Evolutionary conservation across 2,113 vertebrate genomes (phyloP).

Genomic region (Meriones unguiculatus): DNA sequence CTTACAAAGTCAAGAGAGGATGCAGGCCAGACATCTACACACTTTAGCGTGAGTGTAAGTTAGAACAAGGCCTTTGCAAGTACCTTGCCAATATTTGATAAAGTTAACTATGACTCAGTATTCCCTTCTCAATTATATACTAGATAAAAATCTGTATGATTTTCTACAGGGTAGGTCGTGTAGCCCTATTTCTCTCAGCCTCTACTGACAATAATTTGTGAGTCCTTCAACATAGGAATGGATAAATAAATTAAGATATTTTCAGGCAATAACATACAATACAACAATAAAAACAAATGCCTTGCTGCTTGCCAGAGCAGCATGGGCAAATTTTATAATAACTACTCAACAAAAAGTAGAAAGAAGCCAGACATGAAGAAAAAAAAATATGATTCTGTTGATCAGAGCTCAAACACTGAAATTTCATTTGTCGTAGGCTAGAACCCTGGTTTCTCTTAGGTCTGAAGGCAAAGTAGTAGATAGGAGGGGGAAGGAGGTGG

Average conservation of each 20-base stretch:
- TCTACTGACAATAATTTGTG: neutral
- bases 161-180: neutral
- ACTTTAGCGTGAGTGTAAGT: neutral
- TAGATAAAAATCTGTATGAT: neutral
- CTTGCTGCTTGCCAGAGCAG: neutral
- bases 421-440: neutral
- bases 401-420: neutral
- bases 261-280: neutral
- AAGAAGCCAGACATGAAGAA: neutral
- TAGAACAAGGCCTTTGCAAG: neutral
- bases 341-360: neutral
- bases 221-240: neutral
- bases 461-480: neutral
- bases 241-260: neutral
- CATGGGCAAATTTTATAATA: neutral
- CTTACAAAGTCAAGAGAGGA: neutral
- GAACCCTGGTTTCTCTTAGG: neutral
- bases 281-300: neutral
- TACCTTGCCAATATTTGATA: neutral
- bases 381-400: neutral
- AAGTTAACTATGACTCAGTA: neutral
- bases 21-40: neutral
- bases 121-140: conserved; percentile 5
- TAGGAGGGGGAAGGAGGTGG: neutral
- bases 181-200: neutral